phyloP scores from a whole-genome alignment of 1,140 invertebrate species.

The Steinernema feltiae region DNA sequence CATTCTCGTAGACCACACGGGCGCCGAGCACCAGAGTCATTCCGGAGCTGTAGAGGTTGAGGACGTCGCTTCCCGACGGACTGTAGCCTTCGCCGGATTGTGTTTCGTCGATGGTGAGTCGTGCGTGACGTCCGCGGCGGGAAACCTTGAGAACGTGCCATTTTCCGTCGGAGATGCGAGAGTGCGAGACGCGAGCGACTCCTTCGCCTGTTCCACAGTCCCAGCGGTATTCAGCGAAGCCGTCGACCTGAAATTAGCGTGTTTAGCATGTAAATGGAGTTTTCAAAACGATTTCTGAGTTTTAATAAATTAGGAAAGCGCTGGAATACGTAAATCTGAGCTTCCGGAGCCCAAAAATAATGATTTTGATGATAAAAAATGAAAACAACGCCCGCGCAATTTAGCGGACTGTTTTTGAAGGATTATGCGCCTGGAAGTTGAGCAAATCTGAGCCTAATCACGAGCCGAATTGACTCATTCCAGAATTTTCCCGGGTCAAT shows the following conservation, averaged over 20 bases:
- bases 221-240: constrained; percentile 77
- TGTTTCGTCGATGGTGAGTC: constrained; percentile 72
- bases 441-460: no score
- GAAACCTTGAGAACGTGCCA: constrained; percentile 82
- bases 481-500: no score
- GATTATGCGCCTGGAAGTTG: no score
- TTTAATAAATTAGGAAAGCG: no score
- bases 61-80: constrained; percentile 73
- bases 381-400: no score
- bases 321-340: no score
- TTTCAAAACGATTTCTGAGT: no score
- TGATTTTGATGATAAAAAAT: no score
- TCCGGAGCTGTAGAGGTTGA: constrained; percentile 78
- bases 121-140: constrained; percentile 68
- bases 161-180: constrained; percentile 74
- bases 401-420: no score
- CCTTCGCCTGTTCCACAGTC: constrained; percentile 85
- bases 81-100: constrained; percentile 72
- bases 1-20: constrained; percentile 66
- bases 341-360: no score
- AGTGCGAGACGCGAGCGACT: constrained; percentile 69
- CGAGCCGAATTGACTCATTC: no score
- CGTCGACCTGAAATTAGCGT: constrained; percentile 56
- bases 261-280: no score
- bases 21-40: constrained; percentile 71